phyloP scores from a whole-genome alignment of 2,888 invertebrate genomes.

The Mongoloraphidia duomilia region DNA sequence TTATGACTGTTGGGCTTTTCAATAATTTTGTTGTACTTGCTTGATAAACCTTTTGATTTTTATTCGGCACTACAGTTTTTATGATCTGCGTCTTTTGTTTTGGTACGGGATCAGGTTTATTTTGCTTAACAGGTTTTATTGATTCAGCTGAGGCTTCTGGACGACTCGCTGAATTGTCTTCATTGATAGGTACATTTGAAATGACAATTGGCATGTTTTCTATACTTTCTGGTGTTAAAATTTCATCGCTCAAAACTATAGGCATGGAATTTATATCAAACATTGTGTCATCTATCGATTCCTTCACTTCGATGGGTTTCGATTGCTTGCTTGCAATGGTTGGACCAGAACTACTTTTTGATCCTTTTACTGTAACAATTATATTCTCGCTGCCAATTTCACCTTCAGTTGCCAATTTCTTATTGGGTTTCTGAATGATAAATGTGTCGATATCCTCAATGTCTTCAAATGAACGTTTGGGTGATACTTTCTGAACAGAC shows the following conservation, averaged over 20 bases:
- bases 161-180: conserved; percentile 13
- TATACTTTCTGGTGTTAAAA: conserved; percentile 49
- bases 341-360: neutral
- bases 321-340: conserved; percentile 12
- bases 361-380: conserved; percentile 5
- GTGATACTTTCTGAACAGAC: conserved; percentile 21
- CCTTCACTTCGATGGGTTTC: conserved; percentile 28
- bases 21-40: conserved; percentile 17
- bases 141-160: conserved; percentile 14
- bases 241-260: conserved; percentile 56
- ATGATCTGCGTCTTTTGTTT: neutral
- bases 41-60: conserved; percentile 16
- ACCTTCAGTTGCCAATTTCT: conserved; percentile 10
- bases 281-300: conserved; percentile 34
- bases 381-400: conserved; percentile 6
- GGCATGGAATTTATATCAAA: conserved; percentile 68
- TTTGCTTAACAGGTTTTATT: conserved; percentile 19
- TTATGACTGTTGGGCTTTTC: conserved; percentile 17
- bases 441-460: conserved; percentile 29
- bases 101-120: conserved; percentile 8
- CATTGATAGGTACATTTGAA: conserved; percentile 21
- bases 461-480: conserved; percentile 23
- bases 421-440: conserved; percentile 24
- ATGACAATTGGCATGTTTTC: conserved; percentile 52
- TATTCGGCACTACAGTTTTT: conserved; percentile 1